Evolutionary conservation across 2,113 vertebrate species (phyloP).

Genomic region (Hippocampus barbouri): DNA sequence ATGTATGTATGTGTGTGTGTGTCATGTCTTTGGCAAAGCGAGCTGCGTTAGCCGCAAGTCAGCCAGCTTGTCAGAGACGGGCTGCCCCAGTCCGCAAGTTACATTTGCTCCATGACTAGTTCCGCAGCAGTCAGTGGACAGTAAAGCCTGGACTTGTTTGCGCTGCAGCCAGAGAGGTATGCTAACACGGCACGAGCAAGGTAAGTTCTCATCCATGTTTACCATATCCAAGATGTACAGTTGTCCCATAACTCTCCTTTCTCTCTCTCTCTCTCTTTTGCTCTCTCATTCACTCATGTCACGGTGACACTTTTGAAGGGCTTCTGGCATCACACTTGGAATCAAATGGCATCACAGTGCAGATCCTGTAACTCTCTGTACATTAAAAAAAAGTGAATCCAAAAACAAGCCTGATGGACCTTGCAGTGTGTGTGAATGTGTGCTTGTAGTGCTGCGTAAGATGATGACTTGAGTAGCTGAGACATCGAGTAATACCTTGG

Average conservation of each 20-base stretch:
- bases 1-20: slow-evolving; percentile 25
- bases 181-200: slow-evolving; percentile 93
- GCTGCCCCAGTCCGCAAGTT: slow-evolving; percentile 80
- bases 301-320: slow-evolving; percentile 53
- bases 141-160: slow-evolving; percentile 99
- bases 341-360: slow-evolving; percentile 92
- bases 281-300: slow-evolving; percentile 14
- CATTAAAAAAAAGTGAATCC: background rate
- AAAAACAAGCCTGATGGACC: slow-evolving; percentile 14
- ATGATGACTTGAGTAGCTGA: slow-evolving; percentile 27
- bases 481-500: slow-evolving; percentile 15
- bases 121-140: slow-evolving; percentile 99
- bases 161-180: slow-evolving; percentile 97
- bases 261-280: slow-evolving; percentile 3
- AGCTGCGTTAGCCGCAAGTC: slow-evolving; percentile 66
- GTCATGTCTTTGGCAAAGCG: slow-evolving; percentile 57
- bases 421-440: slow-evolving; percentile 37
- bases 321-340: slow-evolving; percentile 97
- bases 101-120: slow-evolving; percentile 98
- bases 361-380: slow-evolving; percentile 61
- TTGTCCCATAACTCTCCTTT: slow-evolving; percentile 43
- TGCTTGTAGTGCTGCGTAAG: slow-evolving; percentile 13
- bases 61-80: slow-evolving; percentile 70
- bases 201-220: slow-evolving; percentile 86
- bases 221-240: slow-evolving; percentile 70